These are phyloP conservation scores for Crossaster papposus DNA, from an alignment of 53 echinoderm and acorn worm genomes.

Conservation along the genomic window DNA sequence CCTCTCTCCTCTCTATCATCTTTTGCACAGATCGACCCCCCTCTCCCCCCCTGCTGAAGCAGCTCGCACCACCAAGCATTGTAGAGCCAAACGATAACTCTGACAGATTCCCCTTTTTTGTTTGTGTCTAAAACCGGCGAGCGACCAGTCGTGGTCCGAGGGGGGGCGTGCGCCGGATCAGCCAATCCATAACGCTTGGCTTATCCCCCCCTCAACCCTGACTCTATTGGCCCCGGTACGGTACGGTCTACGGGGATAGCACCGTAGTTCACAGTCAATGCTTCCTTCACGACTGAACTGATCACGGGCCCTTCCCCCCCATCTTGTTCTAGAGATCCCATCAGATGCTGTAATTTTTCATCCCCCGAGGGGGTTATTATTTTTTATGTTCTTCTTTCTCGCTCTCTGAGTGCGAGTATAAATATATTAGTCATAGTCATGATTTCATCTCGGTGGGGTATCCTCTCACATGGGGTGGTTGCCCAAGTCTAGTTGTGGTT, in stretches of 20 bases:
- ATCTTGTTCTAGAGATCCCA: slow-evolving; percentile 32
- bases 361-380: slow-evolving; percentile 38
- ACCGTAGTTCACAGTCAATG: neutral
- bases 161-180: slow-evolving; percentile 17
- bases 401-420: neutral
- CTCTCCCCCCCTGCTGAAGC: slow-evolving; percentile 2
- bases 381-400: neutral
- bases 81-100: slow-evolving; percentile 27
- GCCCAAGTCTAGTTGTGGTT: neutral
- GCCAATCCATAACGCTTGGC: slow-evolving; percentile 44
- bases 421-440: slow-evolving; percentile 54
- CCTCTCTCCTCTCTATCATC: neutral
- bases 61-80: neutral
- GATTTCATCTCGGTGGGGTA: slow-evolving; percentile 45
- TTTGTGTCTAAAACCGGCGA: slow-evolving; percentile 27
- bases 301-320: neutral
- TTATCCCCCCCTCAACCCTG: slow-evolving; percentile 18
- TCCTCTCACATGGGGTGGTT: neutral
- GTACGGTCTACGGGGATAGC: no score
- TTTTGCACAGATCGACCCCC: neutral
- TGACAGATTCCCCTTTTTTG: slow-evolving; percentile 56
- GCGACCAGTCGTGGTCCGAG: neutral
- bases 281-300: slow-evolving; percentile 54
- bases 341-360: slow-evolving; percentile 3
- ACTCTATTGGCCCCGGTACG: neutral